Evolutionary conservation across 2,113 vertebrate genomes (phyloP).

Genomic region (Syngnathus scovelli): DNA sequence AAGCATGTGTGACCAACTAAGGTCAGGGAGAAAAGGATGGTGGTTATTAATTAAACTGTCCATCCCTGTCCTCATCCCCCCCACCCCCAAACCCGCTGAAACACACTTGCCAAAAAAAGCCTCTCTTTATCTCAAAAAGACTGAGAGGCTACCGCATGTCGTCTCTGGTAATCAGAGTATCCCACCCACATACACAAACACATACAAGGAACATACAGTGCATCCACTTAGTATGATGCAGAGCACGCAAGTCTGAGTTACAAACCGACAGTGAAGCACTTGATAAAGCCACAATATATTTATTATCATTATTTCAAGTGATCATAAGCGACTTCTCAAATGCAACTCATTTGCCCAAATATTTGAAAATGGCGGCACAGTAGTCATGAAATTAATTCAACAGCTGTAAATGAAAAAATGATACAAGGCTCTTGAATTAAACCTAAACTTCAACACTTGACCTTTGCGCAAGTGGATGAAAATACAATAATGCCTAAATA

Average conservation of each 20-base stretch:
- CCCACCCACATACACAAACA: slow-evolving; percentile 47
- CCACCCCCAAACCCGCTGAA: slow-evolving; percentile 22
- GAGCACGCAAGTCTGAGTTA: not conserved
- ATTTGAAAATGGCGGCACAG: not conserved
- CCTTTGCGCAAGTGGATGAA: not conserved
- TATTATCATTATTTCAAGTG: not conserved
- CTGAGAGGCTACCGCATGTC: slow-evolving; percentile 37
- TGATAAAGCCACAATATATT: not conserved
- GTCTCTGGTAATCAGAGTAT: slow-evolving; percentile 26
- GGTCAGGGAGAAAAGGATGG: slow-evolving; percentile 67
- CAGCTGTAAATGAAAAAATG: not conserved
- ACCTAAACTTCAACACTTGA: not conserved
- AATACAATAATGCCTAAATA: not conserved
- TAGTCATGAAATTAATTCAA: not conserved
- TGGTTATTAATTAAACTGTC: slow-evolving; percentile 81
- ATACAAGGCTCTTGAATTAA: not conserved
- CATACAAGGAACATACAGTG: slow-evolving; percentile 1
- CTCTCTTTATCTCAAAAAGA: slow-evolving; percentile 57
- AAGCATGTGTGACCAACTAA: slow-evolving; percentile 48
- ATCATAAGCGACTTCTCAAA: not conserved
- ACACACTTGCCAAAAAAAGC: slow-evolving; percentile 26
- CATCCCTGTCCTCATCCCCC: slow-evolving; percentile 48
- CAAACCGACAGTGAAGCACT: not conserved
- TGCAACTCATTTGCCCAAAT: not conserved
- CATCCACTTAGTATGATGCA: slow-evolving; percentile 16